phyloP scores from a whole-genome alignment of 92 coral and sea anemone species.

The Siderastrea radians region DNA sequence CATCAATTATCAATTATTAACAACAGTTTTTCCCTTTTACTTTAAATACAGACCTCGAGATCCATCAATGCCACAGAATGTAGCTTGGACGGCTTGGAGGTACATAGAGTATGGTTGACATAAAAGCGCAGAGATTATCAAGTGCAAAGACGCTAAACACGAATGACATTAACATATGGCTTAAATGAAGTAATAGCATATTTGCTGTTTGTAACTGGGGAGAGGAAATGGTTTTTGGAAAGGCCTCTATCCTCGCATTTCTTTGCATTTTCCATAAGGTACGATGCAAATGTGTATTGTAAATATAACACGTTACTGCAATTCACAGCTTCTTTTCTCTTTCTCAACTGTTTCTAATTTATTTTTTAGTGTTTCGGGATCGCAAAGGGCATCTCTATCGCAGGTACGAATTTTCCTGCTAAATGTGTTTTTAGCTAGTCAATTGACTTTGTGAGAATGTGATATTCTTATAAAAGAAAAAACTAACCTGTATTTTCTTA shows the following conservation, averaged over 20 bases:
- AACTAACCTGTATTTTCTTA: no score
- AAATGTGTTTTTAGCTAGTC: neutral
- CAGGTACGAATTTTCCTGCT: slow-evolving; percentile 20
- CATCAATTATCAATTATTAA: slow-evolving; percentile 37
- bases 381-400: slow-evolving; percentile 2
- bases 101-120: neutral
- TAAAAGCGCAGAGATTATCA: neutral
- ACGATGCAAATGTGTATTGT: neutral
- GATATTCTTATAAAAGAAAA: no score
- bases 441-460: neutral
- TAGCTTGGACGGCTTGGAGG: neutral
- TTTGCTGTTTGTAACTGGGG: neutral
- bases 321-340: neutral
- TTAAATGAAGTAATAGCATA: slow-evolving; percentile 7
- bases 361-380: neutral
- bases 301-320: neutral
- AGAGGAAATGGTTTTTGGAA: slow-evolving; percentile 20
- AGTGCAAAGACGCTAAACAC: neutral
- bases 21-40: slow-evolving; percentile 6
- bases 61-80: neutral
- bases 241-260: neutral
- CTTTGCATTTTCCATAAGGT: neutral
- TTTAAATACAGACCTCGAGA: slow-evolving; percentile 18
- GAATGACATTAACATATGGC: neutral
- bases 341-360: neutral